phyloP scores from a whole-genome alignment of 1,140 invertebrate genomes.

The Eubasilissa regina region DNA sequence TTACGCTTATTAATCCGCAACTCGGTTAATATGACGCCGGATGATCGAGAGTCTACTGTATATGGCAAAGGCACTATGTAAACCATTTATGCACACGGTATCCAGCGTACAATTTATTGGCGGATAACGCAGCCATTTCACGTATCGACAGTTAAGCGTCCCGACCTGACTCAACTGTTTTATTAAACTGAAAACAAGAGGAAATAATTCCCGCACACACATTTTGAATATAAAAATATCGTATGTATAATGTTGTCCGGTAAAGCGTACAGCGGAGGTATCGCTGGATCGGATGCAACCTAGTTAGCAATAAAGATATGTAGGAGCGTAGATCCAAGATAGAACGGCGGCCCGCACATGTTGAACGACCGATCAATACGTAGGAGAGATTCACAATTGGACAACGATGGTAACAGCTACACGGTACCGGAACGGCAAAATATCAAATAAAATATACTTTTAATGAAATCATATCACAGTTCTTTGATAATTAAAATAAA shows the following conservation, averaged over 20 bases:
- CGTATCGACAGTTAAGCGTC: not conserved
- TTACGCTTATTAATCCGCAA: too few relatives aligned
- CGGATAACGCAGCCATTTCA: not conserved
- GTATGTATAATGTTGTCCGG: not conserved
- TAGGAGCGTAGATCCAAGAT: not conserved
- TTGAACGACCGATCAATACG: not conserved
- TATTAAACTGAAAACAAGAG: not conserved
- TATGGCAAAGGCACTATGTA: too few relatives aligned
- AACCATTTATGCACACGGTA: too few relatives aligned
- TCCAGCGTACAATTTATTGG: not conserved
- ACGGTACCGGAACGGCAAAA: not conserved
- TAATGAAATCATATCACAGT: too few relatives aligned
- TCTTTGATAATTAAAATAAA: too few relatives aligned
- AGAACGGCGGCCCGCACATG: not conserved
- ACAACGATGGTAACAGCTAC: too few relatives aligned
- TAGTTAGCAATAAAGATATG: conserved; percentile 3
- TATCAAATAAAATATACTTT: too few relatives aligned
- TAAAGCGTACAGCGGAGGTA: not conserved
- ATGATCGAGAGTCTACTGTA: too few relatives aligned
- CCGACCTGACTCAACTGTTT: not conserved
- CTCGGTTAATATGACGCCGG: too few relatives aligned
- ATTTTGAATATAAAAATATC: conserved; percentile 15
- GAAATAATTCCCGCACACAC: conserved; percentile 10
- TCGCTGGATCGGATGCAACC: not conserved
- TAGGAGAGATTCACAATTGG: not conserved